A percentile compares a stretch with the other conserved stretches of the same genome.
Evolutionary conservation across 2,113 vertebrate species (phyloP).

Genomic region (Empidonax traillii): DNA sequence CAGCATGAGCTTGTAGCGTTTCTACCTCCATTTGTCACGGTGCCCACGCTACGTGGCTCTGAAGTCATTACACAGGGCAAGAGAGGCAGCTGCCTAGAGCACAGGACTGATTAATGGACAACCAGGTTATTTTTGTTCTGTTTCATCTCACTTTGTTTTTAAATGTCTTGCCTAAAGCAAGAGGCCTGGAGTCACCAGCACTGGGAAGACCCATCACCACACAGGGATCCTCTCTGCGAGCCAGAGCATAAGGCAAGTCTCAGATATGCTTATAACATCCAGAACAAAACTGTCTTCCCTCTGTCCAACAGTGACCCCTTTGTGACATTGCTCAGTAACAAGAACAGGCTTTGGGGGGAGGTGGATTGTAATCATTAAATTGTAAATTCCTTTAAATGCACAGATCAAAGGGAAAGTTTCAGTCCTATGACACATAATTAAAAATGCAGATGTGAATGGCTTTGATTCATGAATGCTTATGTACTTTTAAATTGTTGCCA

Average conservation of each 20-base stretch:
- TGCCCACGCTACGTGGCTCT: accelerated
- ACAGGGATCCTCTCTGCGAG: neutral
- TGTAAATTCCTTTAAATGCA: constrained; percentile 73
- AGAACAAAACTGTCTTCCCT: neutral
- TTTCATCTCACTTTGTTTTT: neutral
- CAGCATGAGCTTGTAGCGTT: neutral
- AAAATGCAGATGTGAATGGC: constrained; percentile 66
- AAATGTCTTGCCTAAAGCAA: neutral
- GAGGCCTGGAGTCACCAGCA: neutral
- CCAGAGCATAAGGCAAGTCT: neutral
- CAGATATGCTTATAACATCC: neutral
- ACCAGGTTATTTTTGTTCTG: neutral
- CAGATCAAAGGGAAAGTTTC: constrained; percentile 77
- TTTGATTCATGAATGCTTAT: constrained; percentile 75
- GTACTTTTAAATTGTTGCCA: constrained; percentile 76
- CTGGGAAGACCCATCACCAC: neutral
- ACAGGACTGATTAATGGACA: neutral
- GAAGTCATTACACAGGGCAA: neutral
- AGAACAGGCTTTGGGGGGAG: neutral
- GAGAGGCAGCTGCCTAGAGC: neutral
- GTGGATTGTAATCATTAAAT: constrained; percentile 65
- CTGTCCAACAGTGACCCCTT: constrained; percentile 29
- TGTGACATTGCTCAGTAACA: constrained; percentile 39
- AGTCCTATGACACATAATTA: constrained; percentile 75
- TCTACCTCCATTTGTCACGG: neutral